Evolutionary conservation across 2,888 invertebrate species (phyloP).

Genomic region (Brachyptera risi): DNA sequence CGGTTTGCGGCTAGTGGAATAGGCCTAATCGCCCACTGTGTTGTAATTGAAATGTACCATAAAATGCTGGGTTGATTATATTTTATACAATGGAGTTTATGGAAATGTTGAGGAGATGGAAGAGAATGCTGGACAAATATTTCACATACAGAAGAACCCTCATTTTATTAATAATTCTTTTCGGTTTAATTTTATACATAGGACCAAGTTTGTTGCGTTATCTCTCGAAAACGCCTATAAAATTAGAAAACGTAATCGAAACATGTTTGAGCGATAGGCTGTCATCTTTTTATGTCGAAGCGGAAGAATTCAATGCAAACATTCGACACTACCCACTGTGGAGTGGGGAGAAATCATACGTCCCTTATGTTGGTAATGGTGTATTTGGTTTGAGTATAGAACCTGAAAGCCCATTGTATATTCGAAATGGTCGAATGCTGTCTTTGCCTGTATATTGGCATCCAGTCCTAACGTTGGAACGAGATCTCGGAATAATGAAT

Average conservation of each 20-base stretch:
- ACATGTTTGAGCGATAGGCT: constrained; percentile 64
- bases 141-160: constrained; percentile 43
- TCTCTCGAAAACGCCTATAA: constrained; percentile 49
- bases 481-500: constrained; percentile 52
- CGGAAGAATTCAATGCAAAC: constrained; percentile 63
- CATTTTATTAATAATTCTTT: constrained; percentile 50
- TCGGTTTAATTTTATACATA: constrained; percentile 59
- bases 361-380: constrained; percentile 75
- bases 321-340: constrained; percentile 55
- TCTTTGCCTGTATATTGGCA: constrained; percentile 62
- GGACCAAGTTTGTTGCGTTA: constrained; percentile 62
- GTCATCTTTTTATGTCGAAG: constrained; percentile 55
- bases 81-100: constrained; percentile 23
- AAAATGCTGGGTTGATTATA: not conserved
- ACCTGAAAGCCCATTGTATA: constrained; percentile 60
- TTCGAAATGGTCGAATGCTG: constrained; percentile 62
- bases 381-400: constrained; percentile 61
- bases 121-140: constrained; percentile 28
- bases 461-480: constrained; percentile 54
- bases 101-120: constrained; percentile 27
- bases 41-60: no score
- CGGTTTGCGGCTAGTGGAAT: no score
- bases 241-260: constrained; percentile 50
- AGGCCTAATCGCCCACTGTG: no score
- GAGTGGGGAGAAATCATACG: constrained; percentile 55